A percentile compares a stretch with the other conserved stretches of the same genome.
Conservation (phyloP, 2,797 vertebrate genomes). For the Peromyscus eremicus region DNA sequence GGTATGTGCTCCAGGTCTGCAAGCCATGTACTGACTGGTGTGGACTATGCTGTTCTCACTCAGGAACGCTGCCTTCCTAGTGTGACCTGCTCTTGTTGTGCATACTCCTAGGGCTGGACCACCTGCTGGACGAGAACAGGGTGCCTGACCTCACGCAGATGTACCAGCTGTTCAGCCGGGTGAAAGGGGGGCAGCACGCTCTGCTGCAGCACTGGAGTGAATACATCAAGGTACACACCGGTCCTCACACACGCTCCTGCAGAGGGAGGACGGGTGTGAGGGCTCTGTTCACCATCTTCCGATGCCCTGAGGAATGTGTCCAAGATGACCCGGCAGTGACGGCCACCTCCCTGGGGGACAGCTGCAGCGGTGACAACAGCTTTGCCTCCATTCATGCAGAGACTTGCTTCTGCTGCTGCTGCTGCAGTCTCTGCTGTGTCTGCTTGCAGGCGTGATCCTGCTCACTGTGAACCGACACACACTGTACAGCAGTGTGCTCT, state of each 20-base stretch:
- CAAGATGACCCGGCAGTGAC: background rate
- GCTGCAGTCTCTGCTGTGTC: background rate
- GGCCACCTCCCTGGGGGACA: background rate
- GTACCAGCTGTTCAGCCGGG: slow-evolving; percentile 91
- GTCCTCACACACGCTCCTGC: background rate
- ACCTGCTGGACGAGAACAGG: slow-evolving; percentile 90
- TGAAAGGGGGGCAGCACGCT: slow-evolving; percentile 89
- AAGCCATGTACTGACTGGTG: background rate
- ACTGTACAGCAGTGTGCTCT: background rate
- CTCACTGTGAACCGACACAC: too few species aligned
- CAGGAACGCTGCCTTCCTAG: background rate
- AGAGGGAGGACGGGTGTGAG: background rate
- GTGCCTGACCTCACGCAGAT: slow-evolving; percentile 90
- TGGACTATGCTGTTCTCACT: background rate
- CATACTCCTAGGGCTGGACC: slow-evolving; percentile 88
- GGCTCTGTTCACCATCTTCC: background rate
- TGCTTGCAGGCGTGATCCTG: background rate
- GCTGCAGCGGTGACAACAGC: background rate
- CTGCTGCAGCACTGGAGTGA: slow-evolving; percentile 92
- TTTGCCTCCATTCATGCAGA: background rate
- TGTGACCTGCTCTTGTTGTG: background rate
- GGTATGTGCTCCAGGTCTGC: background rate
- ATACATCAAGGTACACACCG: slow-evolving; percentile 89
- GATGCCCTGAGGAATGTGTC: background rate
- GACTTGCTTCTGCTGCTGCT: background rate